Percentiles rank a stretch among this genome's conserved stretches.
phyloP scores from a whole-genome alignment of 2,888 invertebrate genomes.

The Agonopterix subpropinquella region DNA sequence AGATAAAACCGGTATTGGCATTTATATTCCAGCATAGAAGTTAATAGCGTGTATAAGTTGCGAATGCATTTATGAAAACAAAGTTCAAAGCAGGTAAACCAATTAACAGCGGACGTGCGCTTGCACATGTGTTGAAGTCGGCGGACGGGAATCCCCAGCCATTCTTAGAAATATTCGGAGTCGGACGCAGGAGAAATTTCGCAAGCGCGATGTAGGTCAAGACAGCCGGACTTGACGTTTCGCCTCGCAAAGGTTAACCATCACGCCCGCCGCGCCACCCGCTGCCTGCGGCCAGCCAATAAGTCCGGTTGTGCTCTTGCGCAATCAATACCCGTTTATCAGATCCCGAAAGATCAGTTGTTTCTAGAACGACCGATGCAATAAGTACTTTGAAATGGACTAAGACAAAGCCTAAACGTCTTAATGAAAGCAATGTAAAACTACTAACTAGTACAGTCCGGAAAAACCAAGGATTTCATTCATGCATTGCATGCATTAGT shows the following conservation, averaged over 20 bases:
- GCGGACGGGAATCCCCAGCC: constrained; percentile 50
- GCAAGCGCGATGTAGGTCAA: constrained; percentile 69
- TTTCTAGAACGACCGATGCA: constrained; percentile 36
- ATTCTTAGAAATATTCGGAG: constrained; percentile 52
- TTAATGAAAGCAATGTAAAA: background rate
- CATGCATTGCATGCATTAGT: constrained; percentile 34
- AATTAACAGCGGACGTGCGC: constrained; percentile 6
- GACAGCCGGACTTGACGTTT: constrained; percentile 70
- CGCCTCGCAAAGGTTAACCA: constrained; percentile 67
- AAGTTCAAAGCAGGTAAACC: constrained; percentile 26
- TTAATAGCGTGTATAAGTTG: constrained; percentile 7
- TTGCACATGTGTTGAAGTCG: constrained; percentile 21
- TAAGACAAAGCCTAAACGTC: background rate
- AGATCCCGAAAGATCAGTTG: constrained; percentile 60
- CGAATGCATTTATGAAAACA: constrained; percentile 2
- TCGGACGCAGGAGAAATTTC: constrained; percentile 67
- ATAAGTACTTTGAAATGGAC: constrained; percentile 1
- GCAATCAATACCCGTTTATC: constrained; percentile 64
- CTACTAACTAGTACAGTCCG: constrained; percentile 16
- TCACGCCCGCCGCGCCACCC: constrained; percentile 35
- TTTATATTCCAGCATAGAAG: constrained; percentile 6
- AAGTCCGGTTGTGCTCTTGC: constrained; percentile 63
- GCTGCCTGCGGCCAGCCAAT: constrained; percentile 27
- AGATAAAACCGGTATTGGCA: background rate
- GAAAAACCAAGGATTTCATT: constrained; percentile 59